A percentile compares a stretch with the other conserved stretches of the same genome.
These are phyloP conservation scores for Drosophila affinis DNA, from an alignment of 2,888 invertebrate genomes.

Conservation along the genomic window DNA sequence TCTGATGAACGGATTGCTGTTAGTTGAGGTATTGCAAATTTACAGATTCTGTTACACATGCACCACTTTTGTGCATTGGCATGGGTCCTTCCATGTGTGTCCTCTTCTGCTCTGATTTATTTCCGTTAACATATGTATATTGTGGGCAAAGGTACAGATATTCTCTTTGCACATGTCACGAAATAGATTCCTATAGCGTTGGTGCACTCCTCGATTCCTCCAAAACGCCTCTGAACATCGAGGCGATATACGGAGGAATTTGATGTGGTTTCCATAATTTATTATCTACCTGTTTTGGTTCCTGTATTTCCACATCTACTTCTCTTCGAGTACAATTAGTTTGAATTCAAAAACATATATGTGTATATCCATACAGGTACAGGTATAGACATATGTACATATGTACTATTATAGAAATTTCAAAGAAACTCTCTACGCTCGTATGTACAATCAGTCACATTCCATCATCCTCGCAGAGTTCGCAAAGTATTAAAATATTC, in stretches of 20 bases:
- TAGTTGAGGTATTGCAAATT: constrained; percentile 6
- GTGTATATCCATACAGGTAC: too few species aligned
- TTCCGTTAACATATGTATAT: too few species aligned
- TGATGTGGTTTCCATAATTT: too few species aligned
- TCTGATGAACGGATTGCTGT: neutral
- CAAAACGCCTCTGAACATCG: too few species aligned
- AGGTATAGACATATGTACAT: too few species aligned
- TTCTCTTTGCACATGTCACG: neutral
- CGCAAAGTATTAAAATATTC: constrained; percentile 15
- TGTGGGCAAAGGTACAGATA: neutral
- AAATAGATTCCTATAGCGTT: neutral
- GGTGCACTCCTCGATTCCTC: too few species aligned
- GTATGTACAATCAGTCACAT: neutral
- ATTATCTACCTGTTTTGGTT: too few species aligned
- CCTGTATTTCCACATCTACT: too few species aligned
- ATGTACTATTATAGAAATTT: neutral
- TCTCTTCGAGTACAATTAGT: too few species aligned
- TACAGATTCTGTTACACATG: constrained; percentile 1
- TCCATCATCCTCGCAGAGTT: neutral
- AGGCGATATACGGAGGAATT: too few species aligned
- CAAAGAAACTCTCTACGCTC: neutral
- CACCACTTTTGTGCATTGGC: neutral
- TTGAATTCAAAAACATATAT: too few species aligned
- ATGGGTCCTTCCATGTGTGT: constrained; percentile 4
- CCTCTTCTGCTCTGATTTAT: constrained; percentile 5